Evolutionary conservation across 2,113 vertebrate species (phyloP), one percentile per base, ranked within the genome.

Genomic region (Gallinago undulata): DNA sequence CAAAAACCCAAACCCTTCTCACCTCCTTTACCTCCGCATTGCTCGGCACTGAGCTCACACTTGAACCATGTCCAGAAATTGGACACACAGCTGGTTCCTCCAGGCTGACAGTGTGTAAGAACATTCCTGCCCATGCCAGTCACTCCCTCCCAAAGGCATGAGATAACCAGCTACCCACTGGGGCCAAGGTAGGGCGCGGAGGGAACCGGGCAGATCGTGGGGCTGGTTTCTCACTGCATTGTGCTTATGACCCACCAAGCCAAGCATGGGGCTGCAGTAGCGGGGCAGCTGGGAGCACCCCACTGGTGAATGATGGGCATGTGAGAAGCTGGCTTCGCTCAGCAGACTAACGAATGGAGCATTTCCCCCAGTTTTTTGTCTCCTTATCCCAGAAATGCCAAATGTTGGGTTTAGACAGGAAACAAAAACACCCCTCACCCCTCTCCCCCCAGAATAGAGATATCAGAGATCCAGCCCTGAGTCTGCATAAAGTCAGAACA

Each of bases 11-110:
- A 93, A 94, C 80, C 64, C 73, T 94, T 69, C 92, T 97, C 94
- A 97, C 96, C 96, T 97, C 96, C 92, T 93, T 95, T 97, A 98
- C 97, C 97, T 97, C 95, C 86, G 91, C 96, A 91, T 97, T 73
- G 91, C 96, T 96, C 48, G 10, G 87, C n/a, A 3, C 74, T 97
- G 95, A 98, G 97, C 96, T 98, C 97, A 98, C 86, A 6, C n/a
- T 97, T 97, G 97, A 97, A 92, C 56, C 30, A 15, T 28, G 37
- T 93, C 97, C 97, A 97, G 92, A 96, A 96, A 98, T 98, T 98
- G 97, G 97, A 98, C 97, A 97, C 97, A 98, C 97, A 97, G 97
- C 97, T 98, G 97, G 96, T 95, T 97, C 91, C 93, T 95, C 91
- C 80, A 68, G 95, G 94, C 97, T 95, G 93, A 94, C 88, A 92